phyloP scores from a whole-genome alignment of 2,797 vertebrate species.

The Phalloptychus januarius region DNA sequence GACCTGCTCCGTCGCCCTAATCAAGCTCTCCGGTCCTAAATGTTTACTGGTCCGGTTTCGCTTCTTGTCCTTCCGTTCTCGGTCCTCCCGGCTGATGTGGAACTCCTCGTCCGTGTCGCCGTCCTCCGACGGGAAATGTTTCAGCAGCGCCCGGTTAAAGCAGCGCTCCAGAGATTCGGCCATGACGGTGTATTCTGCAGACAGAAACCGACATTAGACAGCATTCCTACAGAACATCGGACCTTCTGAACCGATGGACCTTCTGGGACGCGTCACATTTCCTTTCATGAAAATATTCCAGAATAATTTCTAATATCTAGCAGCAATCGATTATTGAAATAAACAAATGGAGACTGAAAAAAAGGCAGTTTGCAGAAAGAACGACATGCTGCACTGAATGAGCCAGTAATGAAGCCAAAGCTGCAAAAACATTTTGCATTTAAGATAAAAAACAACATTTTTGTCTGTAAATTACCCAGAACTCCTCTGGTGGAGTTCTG shows the following conservation, averaged over 20 bases:
- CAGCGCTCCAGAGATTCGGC: slow-evolving; percentile 94
- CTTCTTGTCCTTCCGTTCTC: slow-evolving; percentile 88
- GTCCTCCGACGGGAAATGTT: slow-evolving; percentile 96
- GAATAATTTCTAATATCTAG: not conserved
- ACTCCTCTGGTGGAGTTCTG: too few relatives aligned
- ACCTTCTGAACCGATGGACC: not conserved
- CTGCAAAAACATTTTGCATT: not conserved
- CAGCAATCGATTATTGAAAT: not conserved
- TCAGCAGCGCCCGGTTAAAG: slow-evolving; percentile 92
- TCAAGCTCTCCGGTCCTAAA: slow-evolving; percentile 80
- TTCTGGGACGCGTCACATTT: not conserved
- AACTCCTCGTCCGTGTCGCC: slow-evolving; percentile 96
- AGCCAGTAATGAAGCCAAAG: not conserved
- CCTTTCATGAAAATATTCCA: not conserved
- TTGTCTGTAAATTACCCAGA: too few relatives aligned
- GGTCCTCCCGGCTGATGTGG: slow-evolving; percentile 89
- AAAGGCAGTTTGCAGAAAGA: not conserved
- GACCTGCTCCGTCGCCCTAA: slow-evolving; percentile 80
- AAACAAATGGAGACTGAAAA: not conserved
- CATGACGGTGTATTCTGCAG: slow-evolving; percentile 95
- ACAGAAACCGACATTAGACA: not conserved
- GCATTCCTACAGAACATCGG: not conserved
- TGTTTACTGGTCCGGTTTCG: slow-evolving; percentile 83
- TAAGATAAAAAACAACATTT: not conserved
- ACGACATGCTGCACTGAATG: not conserved